Percentiles rank a stretch among this genome's conserved stretches.
phyloP scores from a whole-genome alignment of 2,797 vertebrate species.

The Urosaurus nigricauda region DNA sequence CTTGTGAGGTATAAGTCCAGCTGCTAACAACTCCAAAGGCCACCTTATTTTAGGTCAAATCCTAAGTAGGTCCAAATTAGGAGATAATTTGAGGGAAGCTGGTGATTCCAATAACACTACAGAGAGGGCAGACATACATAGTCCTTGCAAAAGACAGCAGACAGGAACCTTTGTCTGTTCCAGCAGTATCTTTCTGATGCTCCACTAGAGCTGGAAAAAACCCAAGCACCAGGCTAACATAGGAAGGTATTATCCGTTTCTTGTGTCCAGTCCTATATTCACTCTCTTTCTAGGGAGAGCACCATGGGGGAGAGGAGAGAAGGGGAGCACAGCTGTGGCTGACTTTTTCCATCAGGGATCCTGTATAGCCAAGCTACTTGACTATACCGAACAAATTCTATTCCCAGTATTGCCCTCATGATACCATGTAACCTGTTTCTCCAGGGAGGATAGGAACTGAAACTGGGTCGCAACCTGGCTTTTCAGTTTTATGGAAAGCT shows the following conservation, averaged over 20 bases:
- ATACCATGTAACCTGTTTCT: too few species aligned
- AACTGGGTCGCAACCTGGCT: not conserved
- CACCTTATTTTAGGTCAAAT: not conserved
- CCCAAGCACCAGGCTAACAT: not conserved
- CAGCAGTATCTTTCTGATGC: not conserved
- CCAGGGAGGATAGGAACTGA: not conserved
- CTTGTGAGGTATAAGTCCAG: too few species aligned
- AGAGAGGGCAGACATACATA: not conserved
- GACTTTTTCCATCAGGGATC: not conserved
- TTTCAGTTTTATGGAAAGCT: not conserved
- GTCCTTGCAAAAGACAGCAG: not conserved
- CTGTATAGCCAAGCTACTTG: not conserved
- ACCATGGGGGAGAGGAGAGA: not conserved
- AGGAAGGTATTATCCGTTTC: not conserved
- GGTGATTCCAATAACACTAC: not conserved
- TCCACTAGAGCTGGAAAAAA: not conserved
- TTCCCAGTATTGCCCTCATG: not conserved
- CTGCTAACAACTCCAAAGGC: not conserved
- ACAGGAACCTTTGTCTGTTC: not conserved
- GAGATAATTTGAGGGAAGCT: not conserved
- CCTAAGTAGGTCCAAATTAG: too few species aligned
- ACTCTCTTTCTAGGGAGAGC: not conserved
- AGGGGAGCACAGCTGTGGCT: not conserved
- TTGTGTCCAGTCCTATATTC: not conserved
- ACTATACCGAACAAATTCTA: not conserved